These are phyloP conservation scores for Diadophis punctatus DNA, from an alignment of 2,113 vertebrate genomes.

Conservation along the genomic window DNA sequence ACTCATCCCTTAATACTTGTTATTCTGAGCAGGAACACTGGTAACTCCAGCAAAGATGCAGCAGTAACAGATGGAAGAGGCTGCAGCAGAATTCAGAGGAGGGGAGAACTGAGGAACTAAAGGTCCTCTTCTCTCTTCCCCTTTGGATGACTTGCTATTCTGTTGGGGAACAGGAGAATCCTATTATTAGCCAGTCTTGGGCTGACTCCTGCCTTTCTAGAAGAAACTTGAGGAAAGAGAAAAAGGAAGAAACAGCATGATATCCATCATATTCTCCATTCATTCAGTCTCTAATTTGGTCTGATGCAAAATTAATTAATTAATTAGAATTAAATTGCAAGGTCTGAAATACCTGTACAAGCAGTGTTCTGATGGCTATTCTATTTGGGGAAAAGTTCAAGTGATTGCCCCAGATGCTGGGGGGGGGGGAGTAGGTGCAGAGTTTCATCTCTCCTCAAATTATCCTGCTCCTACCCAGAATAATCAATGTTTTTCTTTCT, in stretches of 20 bases:
- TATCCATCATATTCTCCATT: background rate
- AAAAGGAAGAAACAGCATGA: background rate
- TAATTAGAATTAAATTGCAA: background rate
- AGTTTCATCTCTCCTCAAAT: background rate
- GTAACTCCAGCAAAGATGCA: conserved; percentile 5
- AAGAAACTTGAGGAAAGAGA: background rate
- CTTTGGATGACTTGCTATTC: background rate
- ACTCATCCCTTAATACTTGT: conserved; percentile 5
- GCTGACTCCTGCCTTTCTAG: background rate
- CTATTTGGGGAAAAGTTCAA: background rate
- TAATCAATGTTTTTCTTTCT: background rate
- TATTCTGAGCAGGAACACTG: conserved; percentile 20
- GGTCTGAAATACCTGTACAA: background rate
- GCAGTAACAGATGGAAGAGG: background rate
- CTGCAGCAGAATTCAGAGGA: conserved; percentile 1
- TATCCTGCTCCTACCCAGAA: background rate
- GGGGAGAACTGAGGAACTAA: background rate
- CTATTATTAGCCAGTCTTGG: background rate
- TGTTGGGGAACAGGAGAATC: background rate
- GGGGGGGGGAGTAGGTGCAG: no score
- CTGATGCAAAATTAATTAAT: background rate
- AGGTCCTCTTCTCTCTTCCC: background rate
- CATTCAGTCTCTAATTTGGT: background rate
- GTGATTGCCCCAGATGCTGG: background rate
- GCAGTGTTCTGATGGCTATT: background rate